Conservation (phyloP, 2,888 invertebrate species). For the Parnassius glacialis region DNA sequence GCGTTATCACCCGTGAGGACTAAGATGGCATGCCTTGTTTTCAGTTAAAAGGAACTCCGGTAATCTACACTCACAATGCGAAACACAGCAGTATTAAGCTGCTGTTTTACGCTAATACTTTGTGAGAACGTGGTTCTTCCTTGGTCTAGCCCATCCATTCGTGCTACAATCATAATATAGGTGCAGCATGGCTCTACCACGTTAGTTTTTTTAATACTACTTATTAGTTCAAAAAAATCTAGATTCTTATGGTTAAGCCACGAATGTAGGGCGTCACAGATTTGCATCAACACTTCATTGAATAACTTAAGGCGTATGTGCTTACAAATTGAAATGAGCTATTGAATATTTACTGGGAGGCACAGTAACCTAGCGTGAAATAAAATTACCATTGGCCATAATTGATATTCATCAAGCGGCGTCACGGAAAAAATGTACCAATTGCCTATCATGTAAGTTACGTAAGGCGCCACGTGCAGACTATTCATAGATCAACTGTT, state of each 20-base stretch:
- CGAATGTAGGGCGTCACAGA: slow-evolving; percentile 3
- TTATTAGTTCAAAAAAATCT: background rate
- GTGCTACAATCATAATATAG: too few species aligned
- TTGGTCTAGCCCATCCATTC: too few species aligned
- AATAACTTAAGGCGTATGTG: slow-evolving; percentile 8
- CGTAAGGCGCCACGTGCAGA: slow-evolving; percentile 2
- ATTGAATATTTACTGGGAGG: slow-evolving; percentile 15
- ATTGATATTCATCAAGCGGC: slow-evolving; percentile 13
- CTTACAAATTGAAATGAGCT: slow-evolving; percentile 4
- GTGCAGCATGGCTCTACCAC: too few species aligned
- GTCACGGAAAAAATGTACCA: slow-evolving; percentile 19
- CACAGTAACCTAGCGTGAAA: slow-evolving; percentile 5
- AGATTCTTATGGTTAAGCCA: background rate
- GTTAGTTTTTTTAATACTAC: too few species aligned
- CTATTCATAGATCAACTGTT: background rate
- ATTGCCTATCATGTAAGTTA: slow-evolving; percentile 14
- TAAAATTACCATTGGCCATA: slow-evolving; percentile 3
- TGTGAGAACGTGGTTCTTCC: too few species aligned
- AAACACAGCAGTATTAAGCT: too few species aligned
- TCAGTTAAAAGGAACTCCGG: too few species aligned
- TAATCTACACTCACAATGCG: too few species aligned
- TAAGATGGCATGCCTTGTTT: too few species aligned
- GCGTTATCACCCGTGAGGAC: too few species aligned
- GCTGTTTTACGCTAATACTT: too few species aligned
- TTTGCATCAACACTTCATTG: slow-evolving; percentile 9